A percentile compares a stretch with the other conserved stretches of the same genome.
phyloP scores from a whole-genome alignment of 2,888 invertebrate genomes.

The Drosophila tripunctata region DNA sequence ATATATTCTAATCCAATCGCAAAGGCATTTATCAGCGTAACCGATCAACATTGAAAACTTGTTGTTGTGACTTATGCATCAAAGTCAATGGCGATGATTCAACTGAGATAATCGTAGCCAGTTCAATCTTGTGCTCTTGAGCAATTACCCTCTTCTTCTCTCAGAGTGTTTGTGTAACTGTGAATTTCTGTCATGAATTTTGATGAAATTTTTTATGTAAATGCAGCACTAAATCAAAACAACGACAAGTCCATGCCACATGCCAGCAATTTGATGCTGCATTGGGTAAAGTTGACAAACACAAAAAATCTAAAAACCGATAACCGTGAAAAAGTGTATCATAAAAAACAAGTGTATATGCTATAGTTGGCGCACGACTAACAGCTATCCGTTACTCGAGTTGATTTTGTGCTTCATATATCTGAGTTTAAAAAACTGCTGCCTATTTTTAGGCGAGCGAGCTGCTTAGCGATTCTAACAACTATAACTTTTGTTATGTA shows the following conservation, averaged over 20 bases:
- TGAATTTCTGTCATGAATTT: conserved; percentile 51
- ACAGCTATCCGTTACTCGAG: neutral
- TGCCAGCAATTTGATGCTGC: conserved; percentile 74
- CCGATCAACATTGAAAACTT: conserved; percentile 72
- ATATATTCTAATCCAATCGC: conserved; percentile 77
- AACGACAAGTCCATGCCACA: conserved; percentile 48
- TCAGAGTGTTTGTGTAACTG: neutral
- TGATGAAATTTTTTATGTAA: conserved; percentile 72
- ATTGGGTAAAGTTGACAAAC: conserved; percentile 73
- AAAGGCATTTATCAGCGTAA: conserved; percentile 72
- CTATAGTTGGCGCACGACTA: neutral
- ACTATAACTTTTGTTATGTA: no score
- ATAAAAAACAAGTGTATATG: conserved; percentile 37
- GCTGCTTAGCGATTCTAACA: no score
- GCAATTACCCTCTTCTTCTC: conserved; percentile 46
- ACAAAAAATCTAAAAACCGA: conserved; percentile 55
- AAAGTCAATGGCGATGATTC: conserved; percentile 72
- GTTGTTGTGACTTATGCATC: conserved; percentile 76
- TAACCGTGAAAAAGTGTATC: conserved; percentile 35
- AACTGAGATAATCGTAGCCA: conserved; percentile 24
- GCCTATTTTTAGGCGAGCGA: no score
- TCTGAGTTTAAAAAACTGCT: no score
- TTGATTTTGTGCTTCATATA: no score
- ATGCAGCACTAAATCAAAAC: conserved; percentile 78
- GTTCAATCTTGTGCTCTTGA: conserved; percentile 5